Conservation (phyloP, 2,888 invertebrate species). For the Leptothorax acervorum region DNA sequence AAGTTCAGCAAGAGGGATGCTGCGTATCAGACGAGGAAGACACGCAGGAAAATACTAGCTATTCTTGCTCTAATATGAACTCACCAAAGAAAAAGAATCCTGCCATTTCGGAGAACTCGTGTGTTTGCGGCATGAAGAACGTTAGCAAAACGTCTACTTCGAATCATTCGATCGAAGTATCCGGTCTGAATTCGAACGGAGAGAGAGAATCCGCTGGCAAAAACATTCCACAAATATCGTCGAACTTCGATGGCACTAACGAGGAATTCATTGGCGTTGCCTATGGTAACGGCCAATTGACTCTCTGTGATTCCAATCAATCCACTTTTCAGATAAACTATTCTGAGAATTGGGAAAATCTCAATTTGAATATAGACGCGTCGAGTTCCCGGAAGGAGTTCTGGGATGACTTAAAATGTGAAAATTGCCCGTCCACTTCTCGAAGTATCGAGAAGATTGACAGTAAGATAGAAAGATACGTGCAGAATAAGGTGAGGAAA, state of each 20-base stretch:
- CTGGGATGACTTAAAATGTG: slow-evolving; percentile 83
- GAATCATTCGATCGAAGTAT: slow-evolving; percentile 74
- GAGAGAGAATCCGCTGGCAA: slow-evolving; percentile 71
- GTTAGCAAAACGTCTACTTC: slow-evolving; percentile 69
- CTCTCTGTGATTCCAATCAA: slow-evolving; percentile 83
- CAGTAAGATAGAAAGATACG: slow-evolving; percentile 78
- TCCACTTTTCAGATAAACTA: slow-evolving; percentile 83
- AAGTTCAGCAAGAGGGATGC: slow-evolving; percentile 69
- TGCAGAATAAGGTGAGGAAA: slow-evolving; percentile 76
- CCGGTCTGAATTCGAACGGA: slow-evolving; percentile 61
- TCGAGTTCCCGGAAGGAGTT: slow-evolving; percentile 81
- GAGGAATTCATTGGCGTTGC: slow-evolving; percentile 84
- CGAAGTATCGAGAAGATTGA: slow-evolving; percentile 79
- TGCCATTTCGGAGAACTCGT: slow-evolving; percentile 77
- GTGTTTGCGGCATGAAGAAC: slow-evolving; percentile 79
- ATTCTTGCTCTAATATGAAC: slow-evolving; percentile 82
- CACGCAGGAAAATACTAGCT: slow-evolving; percentile 81
- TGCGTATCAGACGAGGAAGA: slow-evolving; percentile 67
- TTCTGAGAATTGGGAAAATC: slow-evolving; percentile 84
- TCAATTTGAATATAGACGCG: slow-evolving; percentile 82
- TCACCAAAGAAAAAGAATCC: slow-evolving; percentile 79
- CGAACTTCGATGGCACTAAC: slow-evolving; percentile 82
- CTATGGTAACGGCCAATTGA: slow-evolving; percentile 82
- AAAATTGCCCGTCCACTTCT: slow-evolving; percentile 80
- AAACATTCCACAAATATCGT: slow-evolving; percentile 79